phyloP scores from a whole-genome alignment of 2,888 invertebrate genomes.

The Papilio protenor region DNA sequence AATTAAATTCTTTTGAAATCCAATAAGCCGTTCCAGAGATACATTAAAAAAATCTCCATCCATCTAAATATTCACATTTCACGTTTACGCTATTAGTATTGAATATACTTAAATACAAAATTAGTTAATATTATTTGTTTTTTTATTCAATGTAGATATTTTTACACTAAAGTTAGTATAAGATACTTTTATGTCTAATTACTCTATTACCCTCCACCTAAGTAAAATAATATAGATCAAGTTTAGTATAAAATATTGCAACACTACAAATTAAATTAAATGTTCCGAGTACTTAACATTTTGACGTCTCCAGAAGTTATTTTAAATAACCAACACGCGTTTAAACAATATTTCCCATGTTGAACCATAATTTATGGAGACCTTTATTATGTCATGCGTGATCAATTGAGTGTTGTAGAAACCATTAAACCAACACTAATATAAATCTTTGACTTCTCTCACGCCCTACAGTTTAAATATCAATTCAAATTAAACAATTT shows the following conservation, averaged over 20 bases:
- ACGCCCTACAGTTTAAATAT: slow-evolving; percentile 76
- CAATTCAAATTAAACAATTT: slow-evolving; percentile 58
- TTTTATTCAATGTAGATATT: too few species aligned
- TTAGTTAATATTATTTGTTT: too few species aligned
- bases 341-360: slow-evolving; percentile 60
- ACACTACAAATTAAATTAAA: slow-evolving; percentile 33
- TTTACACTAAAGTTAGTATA: too few species aligned
- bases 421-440: slow-evolving; percentile 70
- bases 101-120: too few species aligned
- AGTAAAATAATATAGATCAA: background rate
- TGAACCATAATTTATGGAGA: slow-evolving; percentile 64
- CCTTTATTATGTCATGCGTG: slow-evolving; percentile 68
- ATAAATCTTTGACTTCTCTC: slow-evolving; percentile 62
- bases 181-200: too few species aligned
- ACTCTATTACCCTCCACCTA: too few species aligned
- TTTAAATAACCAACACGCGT: slow-evolving; percentile 64
- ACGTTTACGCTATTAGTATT: too few species aligned
- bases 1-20: too few species aligned
- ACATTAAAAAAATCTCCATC: too few species aligned
- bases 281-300: slow-evolving; percentile 46
- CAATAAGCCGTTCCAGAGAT: too few species aligned
- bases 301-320: slow-evolving; percentile 50
- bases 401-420: slow-evolving; percentile 81
- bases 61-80: too few species aligned
- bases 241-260: background rate